phyloP scores from a whole-genome alignment of 2,888 invertebrate genomes.

The Pandemis heparana region DNA sequence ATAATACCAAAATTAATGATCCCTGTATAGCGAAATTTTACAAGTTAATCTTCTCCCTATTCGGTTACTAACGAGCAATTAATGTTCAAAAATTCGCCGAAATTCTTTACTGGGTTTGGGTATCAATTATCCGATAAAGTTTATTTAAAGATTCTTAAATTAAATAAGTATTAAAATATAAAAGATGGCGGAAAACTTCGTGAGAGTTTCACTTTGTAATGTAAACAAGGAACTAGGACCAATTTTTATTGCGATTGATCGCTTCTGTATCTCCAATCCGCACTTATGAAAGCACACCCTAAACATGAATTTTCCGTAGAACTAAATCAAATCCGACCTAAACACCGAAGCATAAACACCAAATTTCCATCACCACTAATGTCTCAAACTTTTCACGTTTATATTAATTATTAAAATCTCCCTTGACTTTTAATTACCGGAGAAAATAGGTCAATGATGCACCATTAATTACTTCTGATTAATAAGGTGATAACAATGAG shows the following conservation, averaged over 20 bases:
- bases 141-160: not conserved
- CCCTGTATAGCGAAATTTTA: not conserved
- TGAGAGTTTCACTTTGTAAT: too few species aligned
- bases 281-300: too few species aligned
- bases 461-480: not conserved
- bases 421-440: not conserved
- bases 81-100: not conserved
- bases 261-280: too few species aligned
- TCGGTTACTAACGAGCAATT: slow-evolving; percentile 6
- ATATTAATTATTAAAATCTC: slow-evolving; percentile 3
- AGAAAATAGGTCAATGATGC: slow-evolving; percentile 2
- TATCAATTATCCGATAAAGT: not conserved
- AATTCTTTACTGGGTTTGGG: not conserved
- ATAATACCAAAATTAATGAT: slow-evolving; percentile 12
- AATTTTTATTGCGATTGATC: too few species aligned
- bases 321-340: not conserved
- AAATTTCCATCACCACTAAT: not conserved
- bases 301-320: not conserved
- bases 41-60: not conserved
- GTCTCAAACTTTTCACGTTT: not conserved
- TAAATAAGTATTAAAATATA: too few species aligned
- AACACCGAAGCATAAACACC: not conserved
- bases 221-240: too few species aligned
- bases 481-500: slow-evolving; percentile 3
- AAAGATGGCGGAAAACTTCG: too few species aligned